Evolutionary conservation across 1,140 invertebrate species (phyloP), one percentile per base, ranked within the genome.

Genomic region (Microplitis demolitor): DNA sequence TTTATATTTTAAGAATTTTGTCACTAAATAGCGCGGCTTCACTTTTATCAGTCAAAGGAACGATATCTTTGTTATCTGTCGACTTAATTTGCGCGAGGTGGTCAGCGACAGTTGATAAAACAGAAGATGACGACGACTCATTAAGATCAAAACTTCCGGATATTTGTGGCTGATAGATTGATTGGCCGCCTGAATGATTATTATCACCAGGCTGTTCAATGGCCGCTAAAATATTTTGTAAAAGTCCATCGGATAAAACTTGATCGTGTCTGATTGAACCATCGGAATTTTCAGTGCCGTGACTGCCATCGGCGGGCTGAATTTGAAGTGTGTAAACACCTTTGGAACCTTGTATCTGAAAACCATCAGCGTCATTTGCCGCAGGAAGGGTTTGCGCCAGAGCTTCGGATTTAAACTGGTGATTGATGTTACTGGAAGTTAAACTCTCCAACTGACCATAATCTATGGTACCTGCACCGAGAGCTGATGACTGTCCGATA

Each of bases 161-260:
- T 14, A 68, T 61, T 53, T 82, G 82, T 11, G 74, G 67, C 66
- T 84, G 73, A 39, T 85, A 71, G 16, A 79, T 37, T 2, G 67
- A 60, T 60, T 83, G 84, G 14, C 11, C 39, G 71, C 71, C 45
- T 82, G 78, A 0, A 76, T 70, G 1, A 31, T 78, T 78, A 73
- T 87, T 76, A 4, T 76, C 72, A 0, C 84, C 82, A 0, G 91
- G 91, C 70, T 92, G 89, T 79, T 93, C 92, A 50, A 93, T 93
- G 3, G 91, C 92, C 50, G 90, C 89, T 3, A 95, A 82, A 66
- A 95, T 94, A 60, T 93, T 92, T 79, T 95, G 93, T 4, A 95
- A 81, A 0, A 95, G 85, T 5, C 92, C 93, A 79, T 94, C 91
- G 0, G 92, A 94, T 8, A 95, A 80, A 1, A 95, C 88, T 78